Evolutionary conservation across 2,888 invertebrate genomes (phyloP), one percentile per base, ranked within the genome.

Genomic region (Antheraea yamamai): DNA sequence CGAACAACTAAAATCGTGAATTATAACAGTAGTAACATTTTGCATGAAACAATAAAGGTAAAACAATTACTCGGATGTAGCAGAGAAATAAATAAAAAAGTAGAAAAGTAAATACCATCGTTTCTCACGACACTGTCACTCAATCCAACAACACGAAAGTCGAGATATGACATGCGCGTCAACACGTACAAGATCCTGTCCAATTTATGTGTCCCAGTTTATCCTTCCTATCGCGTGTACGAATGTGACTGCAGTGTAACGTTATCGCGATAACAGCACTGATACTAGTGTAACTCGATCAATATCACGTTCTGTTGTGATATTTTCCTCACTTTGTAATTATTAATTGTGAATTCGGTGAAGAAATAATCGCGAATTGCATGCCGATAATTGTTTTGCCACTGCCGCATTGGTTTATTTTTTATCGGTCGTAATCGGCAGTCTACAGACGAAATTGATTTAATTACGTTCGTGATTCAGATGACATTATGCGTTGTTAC

Each of bases 151-250:
- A 75, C 80, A 81, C 84, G 80, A 76, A 77, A 77, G 61, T 77
- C 75, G 78, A 80, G 77, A 79, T 81, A 76, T 78, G 75, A 30
- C 72, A 70, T 70, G 39, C 70, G 70, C 70, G 70, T 70, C 70
- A 70, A 70, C 77, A 58, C 82, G 81, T 78, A 77, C 61, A 75
- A 75, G 81, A 82, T 89, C 91, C 91, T 88, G 88, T 80, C 85
- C 89, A 91, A 89, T 89, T 90, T 87, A 80, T 83, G 80, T 84
- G 90, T 78, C 87, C 89, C 85, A 89, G 81, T 87, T 86, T 85
- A 88, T 88, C 88, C 91, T 89, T 86, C 81, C 85, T 85, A 81
- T 79, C 81, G 82, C 86, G 85, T 87, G 84, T 79, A 76, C 80
- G 85, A 85, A 83, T 85, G 83, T 78, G 80, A 80, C 81, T 80